Conservation (phyloP, 1,140 invertebrate species). For the Nasonia vitripennis region DNA sequence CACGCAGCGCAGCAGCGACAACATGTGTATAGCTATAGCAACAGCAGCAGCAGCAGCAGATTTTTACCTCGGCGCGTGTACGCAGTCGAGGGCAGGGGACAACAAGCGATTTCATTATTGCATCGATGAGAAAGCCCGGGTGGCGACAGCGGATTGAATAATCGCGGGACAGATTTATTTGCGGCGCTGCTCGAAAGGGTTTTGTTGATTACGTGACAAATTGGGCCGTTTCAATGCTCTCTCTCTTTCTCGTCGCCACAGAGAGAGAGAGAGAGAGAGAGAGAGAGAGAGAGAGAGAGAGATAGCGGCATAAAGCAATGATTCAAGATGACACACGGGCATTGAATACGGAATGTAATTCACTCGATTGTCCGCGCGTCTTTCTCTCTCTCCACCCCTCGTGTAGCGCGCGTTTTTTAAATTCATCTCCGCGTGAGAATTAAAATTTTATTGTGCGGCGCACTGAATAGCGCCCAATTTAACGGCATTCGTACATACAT, state of each 20-base stretch:
- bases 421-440: not conserved
- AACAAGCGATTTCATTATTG: not conserved
- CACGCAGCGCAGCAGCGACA: too few species aligned
- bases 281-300: too few species aligned
- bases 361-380: not conserved
- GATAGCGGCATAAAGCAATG: not conserved
- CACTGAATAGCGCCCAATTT: not conserved
- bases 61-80: not conserved
- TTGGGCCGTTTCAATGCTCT: conserved; percentile 16
- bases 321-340: not conserved
- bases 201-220: conserved; percentile 2
- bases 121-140: not conserved
- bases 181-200: not conserved
- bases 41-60: too few species aligned
- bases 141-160: not conserved
- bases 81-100: not conserved
- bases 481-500: not conserved
- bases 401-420: not conserved
- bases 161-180: not conserved
- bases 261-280: too few species aligned
- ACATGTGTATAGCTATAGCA: too few species aligned
- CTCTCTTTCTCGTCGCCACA: not conserved
- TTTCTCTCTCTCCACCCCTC: too few species aligned
- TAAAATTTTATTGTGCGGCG: too few species aligned
- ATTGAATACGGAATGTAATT: conserved; percentile 7